Conservation (phyloP, 37 sponge, comb jelly and placozoan species). For the Hormiphora californensis region DNA sequence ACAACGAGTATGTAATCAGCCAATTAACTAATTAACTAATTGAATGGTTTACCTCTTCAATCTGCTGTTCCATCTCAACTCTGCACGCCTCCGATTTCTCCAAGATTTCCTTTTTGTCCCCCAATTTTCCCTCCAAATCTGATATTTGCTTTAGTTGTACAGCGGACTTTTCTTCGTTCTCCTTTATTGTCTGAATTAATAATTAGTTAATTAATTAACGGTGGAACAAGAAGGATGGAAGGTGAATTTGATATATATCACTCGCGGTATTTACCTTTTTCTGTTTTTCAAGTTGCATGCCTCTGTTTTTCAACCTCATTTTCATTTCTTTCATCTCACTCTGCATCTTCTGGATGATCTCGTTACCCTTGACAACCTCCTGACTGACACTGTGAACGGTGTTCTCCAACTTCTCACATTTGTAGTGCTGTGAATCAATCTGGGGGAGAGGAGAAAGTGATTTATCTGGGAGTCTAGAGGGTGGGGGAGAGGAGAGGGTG, state of each 20-base stretch:
- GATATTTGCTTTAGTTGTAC: neutral
- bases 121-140: neutral
- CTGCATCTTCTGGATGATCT: conserved; percentile 53
- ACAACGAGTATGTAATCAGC: too few species aligned
- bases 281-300: conserved; percentile 16
- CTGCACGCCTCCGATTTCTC: conserved; percentile 40
- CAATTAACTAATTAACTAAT: too few species aligned
- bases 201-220: too few species aligned
- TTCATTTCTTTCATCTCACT: neutral
- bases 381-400: conserved; percentile 19
- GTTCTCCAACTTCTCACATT: conserved; percentile 47
- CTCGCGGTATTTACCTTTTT: neutral
- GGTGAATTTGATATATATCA: too few species aligned
- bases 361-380: conserved; percentile 45
- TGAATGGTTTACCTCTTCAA: neutral
- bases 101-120: conserved; percentile 13
- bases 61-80: conserved; percentile 14
- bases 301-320: conserved; percentile 9
- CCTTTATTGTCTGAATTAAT: conserved; percentile 4
- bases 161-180: neutral
- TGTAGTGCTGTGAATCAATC: conserved; percentile 31
- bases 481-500: too few species aligned
- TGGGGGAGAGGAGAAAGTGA: neutral
- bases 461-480: too few species aligned
- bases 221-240: too few species aligned